A percentile compares a stretch with the other conserved stretches of the same genome.
These are phyloP conservation scores for Rhinoptilus africanus DNA, from an alignment of 2,113 vertebrate species.

Conservation along the genomic window DNA sequence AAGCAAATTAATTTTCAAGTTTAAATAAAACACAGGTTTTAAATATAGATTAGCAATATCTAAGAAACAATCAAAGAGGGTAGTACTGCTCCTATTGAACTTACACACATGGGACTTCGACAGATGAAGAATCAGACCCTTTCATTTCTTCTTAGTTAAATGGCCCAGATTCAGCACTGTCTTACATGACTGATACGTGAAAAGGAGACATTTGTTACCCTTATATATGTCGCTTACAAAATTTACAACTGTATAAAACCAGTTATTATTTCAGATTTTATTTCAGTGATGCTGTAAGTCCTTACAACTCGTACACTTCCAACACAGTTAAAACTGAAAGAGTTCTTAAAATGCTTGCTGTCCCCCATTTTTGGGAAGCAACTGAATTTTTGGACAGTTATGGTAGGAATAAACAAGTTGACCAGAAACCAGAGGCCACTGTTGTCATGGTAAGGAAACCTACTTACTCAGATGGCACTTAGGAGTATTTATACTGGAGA, in stretches of 20 bases:
- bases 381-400: background rate
- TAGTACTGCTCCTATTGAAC: background rate
- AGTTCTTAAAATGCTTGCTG: background rate
- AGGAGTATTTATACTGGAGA: background rate
- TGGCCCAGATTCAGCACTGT: background rate
- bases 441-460: background rate
- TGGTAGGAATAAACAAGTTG: background rate
- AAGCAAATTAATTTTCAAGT: slow-evolving; percentile 51
- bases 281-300: background rate
- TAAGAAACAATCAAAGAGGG: background rate
- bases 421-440: background rate
- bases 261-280: background rate
- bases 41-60: slow-evolving; percentile 44
- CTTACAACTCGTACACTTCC: background rate
- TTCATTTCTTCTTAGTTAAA: background rate
- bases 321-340: background rate
- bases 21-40: slow-evolving; percentile 56
- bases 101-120: background rate
- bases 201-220: background rate
- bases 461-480: background rate
- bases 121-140: background rate
- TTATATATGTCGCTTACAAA: background rate
- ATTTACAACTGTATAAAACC: background rate
- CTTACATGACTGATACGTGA: background rate
- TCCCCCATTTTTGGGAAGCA: background rate